Evolutionary conservation across 2,797 vertebrate genomes (phyloP).

Genomic region (Paedocypris micromegethes): DNA sequence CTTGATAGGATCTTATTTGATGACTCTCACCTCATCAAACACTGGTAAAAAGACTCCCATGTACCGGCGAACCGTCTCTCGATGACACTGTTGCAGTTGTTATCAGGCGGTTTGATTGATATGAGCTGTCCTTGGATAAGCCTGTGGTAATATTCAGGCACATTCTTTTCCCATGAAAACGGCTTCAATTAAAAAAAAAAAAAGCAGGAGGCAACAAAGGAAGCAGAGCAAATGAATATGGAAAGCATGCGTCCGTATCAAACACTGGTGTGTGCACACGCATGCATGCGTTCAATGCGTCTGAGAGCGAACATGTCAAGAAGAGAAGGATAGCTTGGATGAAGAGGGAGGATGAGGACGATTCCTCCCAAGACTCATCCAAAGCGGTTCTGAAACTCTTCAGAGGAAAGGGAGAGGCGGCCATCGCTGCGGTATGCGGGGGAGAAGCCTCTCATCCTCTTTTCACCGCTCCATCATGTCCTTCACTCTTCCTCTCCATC

Average conservation of each 20-base stretch:
- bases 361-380: conserved; percentile 31
- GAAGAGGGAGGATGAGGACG: conserved; percentile 32
- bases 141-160: conserved; percentile 44
- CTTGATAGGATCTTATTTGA: not conserved
- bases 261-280: not conserved
- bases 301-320: conserved; percentile 1
- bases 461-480: conserved; percentile 20
- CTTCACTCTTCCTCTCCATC: conserved; percentile 3
- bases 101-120: conserved; percentile 49
- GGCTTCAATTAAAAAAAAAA: conserved; percentile 27
- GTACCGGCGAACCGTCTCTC: conserved; percentile 32
- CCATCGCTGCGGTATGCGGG: conserved; percentile 40
- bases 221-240: conserved; percentile 20
- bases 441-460: conserved; percentile 34
- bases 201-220: conserved; percentile 15
- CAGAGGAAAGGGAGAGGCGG: conserved; percentile 30
- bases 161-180: conserved; percentile 45
- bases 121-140: conserved; percentile 53
- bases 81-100: conserved; percentile 46
- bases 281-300: not conserved
- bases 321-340: conserved; percentile 16
- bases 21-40: conserved; percentile 23
- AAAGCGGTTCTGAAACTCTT: conserved; percentile 25
- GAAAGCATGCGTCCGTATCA: conserved; percentile 18
- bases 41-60: conserved; percentile 32